A percentile compares a stretch with the other conserved stretches of the same genome.
Conservation (phyloP, 2,797 vertebrate species). For the Lepilemur septentrionalis region DNA sequence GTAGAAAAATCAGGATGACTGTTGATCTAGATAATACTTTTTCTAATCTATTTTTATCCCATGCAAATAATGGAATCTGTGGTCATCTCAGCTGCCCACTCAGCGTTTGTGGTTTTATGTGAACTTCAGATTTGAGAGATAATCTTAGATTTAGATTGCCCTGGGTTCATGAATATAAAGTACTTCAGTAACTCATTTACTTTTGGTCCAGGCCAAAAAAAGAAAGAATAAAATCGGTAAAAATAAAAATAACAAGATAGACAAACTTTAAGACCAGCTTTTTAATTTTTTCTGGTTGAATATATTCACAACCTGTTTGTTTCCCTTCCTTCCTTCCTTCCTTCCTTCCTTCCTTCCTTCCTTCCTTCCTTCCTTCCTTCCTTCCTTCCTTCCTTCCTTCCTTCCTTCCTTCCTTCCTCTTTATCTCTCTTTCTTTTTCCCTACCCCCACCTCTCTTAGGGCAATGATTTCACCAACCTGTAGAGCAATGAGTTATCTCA, state of each 20-base stretch:
- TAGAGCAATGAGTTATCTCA: neutral
- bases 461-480: neutral
- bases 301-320: neutral
- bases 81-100: constrained; percentile 5
- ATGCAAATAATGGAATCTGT: constrained; percentile 24
- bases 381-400: neutral
- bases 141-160: constrained; percentile 41
- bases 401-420: rapidly evolving
- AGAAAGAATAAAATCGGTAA: constrained; percentile 15
- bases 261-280: neutral
- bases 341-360: rapidly evolving
- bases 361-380: neutral
- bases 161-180: neutral
- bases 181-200: neutral
- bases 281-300: neutral
- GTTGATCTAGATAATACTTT: constrained; percentile 5
- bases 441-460: neutral
- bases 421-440: too few species aligned
- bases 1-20: neutral
- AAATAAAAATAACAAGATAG: neutral
- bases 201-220: neutral
- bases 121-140: constrained; percentile 53
- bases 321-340: neutral
- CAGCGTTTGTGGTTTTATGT: constrained; percentile 42
- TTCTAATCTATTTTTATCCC: constrained; percentile 27